Conservation (phyloP, 2,888 invertebrate species). For the Phortica okadai region DNA sequence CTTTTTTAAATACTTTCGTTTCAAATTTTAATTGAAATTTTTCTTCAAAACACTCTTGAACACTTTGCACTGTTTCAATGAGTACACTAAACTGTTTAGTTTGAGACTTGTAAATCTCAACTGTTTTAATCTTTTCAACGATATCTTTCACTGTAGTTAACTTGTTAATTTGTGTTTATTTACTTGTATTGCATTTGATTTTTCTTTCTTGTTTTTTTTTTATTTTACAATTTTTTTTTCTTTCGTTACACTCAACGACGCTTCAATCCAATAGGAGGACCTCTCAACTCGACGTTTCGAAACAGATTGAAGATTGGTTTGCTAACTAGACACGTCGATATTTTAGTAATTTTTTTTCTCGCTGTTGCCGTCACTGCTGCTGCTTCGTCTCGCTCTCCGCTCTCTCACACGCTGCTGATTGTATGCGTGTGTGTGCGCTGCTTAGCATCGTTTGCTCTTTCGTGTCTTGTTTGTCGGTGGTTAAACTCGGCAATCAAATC, state of each 20-base stretch:
- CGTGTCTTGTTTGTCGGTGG: constrained; percentile 73
- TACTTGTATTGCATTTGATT: constrained; percentile 1
- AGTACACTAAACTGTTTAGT: constrained; percentile 10
- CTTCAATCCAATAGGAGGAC: constrained; percentile 70
- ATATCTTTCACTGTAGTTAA: neutral
- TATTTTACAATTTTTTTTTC: constrained; percentile 21
- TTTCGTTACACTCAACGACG: constrained; percentile 43
- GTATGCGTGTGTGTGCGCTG: constrained; percentile 29
- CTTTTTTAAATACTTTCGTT: neutral
- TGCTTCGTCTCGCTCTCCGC: constrained; percentile 47
- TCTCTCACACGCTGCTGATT: constrained; percentile 41
- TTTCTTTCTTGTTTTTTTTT: constrained; percentile 6
- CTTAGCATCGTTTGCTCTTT: constrained; percentile 61
- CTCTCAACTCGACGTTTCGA: constrained; percentile 75
- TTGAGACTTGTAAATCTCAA: constrained; percentile 8
- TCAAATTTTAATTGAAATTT: neutral
- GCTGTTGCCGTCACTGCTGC: constrained; percentile 45
- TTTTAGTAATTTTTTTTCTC: constrained; percentile 67
- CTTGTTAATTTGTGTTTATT: constrained; percentile 18
- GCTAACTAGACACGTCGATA: constrained; percentile 77
- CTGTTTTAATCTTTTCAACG: neutral
- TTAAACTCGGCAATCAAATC: constrained; percentile 71
- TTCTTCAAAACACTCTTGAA: constrained; percentile 1
- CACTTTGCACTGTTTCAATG: constrained; percentile 6
- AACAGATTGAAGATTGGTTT: constrained; percentile 77